Evolutionary conservation across 2,797 vertebrate genomes (phyloP).

Genomic region (Clamator glandarius): DNA sequence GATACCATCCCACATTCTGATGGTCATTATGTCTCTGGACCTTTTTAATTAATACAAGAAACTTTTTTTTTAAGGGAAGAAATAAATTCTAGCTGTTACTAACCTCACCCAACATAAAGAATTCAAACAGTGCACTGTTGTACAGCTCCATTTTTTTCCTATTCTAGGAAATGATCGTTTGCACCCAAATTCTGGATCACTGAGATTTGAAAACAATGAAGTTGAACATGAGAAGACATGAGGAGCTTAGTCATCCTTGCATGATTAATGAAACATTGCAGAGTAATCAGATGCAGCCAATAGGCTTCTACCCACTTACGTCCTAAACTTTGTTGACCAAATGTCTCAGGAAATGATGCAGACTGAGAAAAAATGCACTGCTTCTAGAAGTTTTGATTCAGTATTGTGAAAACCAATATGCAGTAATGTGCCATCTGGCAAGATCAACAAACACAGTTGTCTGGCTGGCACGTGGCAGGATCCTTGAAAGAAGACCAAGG

Average conservation of each 20-base stretch:
- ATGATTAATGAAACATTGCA: neutral
- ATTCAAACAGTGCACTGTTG: neutral
- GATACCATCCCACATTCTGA: neutral
- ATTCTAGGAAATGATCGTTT: neutral
- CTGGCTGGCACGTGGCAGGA: neutral
- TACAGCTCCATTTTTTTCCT: neutral
- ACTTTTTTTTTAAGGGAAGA: neutral
- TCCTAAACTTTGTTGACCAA: neutral
- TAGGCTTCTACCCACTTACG: neutral
- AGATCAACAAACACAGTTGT: neutral
- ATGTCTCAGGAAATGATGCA: neutral
- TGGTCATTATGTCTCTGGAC: rapidly evolving
- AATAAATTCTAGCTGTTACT: neutral
- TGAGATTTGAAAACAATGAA: neutral
- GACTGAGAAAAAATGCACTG: neutral
- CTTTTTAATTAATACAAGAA: neutral
- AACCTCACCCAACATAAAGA: neutral
- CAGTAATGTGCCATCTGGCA: neutral
- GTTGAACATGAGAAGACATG: neutral
- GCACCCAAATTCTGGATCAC: neutral
- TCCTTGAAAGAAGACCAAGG: neutral
- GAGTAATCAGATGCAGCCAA: neutral
- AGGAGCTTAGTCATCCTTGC: neutral
- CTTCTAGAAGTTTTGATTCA: constrained; percentile 5
- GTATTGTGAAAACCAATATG: neutral